phyloP scores from a whole-genome alignment of 92 coral and sea anemone species.

The Pocillopora grandis region DNA sequence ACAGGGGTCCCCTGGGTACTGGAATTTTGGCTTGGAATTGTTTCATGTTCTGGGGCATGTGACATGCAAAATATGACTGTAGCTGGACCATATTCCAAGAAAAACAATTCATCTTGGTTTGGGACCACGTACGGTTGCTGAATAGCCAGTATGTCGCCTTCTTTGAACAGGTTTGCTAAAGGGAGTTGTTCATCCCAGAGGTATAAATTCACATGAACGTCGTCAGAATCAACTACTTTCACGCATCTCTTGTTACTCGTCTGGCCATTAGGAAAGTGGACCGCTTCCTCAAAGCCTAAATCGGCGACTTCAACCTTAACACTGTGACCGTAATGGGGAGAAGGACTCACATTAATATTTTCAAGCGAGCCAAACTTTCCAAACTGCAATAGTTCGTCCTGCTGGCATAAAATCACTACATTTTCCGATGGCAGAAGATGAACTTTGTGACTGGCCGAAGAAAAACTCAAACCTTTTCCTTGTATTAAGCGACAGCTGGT shows the following conservation, averaged over 20 bases:
- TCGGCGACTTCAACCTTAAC: constrained; percentile 82
- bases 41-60: constrained; percentile 58
- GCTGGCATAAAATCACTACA: constrained; percentile 66
- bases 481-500: constrained; percentile 88
- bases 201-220: constrained; percentile 71
- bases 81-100: constrained; percentile 92
- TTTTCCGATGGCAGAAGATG: constrained; percentile 90
- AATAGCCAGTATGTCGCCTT: constrained; percentile 78
- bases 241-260: constrained; percentile 74
- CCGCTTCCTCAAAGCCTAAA: constrained; percentile 69
- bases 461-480: constrained; percentile 34
- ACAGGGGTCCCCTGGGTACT: constrained; percentile 66
- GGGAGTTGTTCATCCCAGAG: constrained; percentile 95
- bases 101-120: constrained; percentile 66
- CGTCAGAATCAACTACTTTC: constrained; percentile 71
- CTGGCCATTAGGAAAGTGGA: constrained; percentile 90
- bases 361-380: constrained; percentile 37
- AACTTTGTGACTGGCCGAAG: constrained; percentile 50
- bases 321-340: constrained; percentile 72
- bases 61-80: constrained; percentile 76
- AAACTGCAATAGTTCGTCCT: constrained; percentile 20
- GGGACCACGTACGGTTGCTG: constrained; percentile 85
- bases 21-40: constrained; percentile 79
- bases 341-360: constrained; percentile 49
- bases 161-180: constrained; percentile 76